Evolutionary conservation across 2,888 invertebrate species (phyloP), one percentile per base, ranked within the genome.

Genomic region (Nasonovia ribisnigri): DNA sequence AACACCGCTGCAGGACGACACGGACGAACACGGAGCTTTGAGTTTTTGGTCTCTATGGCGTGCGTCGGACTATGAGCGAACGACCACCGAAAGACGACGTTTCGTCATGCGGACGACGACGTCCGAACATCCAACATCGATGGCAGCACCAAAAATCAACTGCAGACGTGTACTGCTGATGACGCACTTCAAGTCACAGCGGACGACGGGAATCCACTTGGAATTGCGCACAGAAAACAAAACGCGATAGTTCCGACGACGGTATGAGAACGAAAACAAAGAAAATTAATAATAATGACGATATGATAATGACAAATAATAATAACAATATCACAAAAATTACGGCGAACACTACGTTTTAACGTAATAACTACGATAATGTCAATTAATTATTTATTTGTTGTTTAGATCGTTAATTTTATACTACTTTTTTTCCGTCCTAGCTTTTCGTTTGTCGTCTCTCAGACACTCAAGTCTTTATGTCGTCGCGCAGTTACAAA

Each of bases 401-500:
- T 67, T 2, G 36, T 77, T 77, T 36, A 13, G 36, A 88, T 88
- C n/a, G 54, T 88, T 84, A 84, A 43, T 46, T n/a, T 57, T 54
- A n/a, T 43, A 20, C 54, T 54, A 54, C 54, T 54, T 54, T 90
- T 54, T 43, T 46, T 36, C 36, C 16, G 54, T 54, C 36, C 77
- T 10, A 36, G 36, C 60, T 92, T 42, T 92, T 67, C 26, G 46
- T 10, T 42, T 43, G 43, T 77, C 77, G 77, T 77, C 77, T 77
- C 67, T 16, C n/a, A 5, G 20, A 36, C 2, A 77, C 36, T 77
- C 26, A 0, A 36, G 20, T 87, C 92, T 60, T 87, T 16, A 90
- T 60, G 89, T 89, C 89, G 54, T 84, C 84, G 90, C 89, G 93
- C 93, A 93, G 86, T 90, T 93, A 93, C 93, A 36, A 93, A 93